phyloP scores from a whole-genome alignment of 1,140 invertebrate species.

The Euura saliciscinereae region DNA sequence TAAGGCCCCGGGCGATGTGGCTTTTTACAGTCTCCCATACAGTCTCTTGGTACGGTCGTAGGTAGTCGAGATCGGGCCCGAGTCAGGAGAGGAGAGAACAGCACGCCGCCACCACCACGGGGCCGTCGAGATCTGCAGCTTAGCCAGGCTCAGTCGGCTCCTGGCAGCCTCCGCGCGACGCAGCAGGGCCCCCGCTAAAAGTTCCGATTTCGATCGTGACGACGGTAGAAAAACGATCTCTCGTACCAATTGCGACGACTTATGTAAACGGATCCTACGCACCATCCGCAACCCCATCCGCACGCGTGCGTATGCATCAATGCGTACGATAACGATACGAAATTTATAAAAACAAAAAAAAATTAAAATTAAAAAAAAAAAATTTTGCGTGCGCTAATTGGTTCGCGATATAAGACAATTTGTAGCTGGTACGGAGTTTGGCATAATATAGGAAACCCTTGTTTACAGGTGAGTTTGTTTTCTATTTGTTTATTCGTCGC shows the following conservation, averaged over 20 bases:
- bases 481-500: neutral
- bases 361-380: no score
- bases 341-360: no score
- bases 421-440: no score
- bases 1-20: conserved; percentile 53
- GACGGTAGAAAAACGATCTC: neutral
- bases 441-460: neutral
- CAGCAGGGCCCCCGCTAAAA: neutral
- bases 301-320: no score
- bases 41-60: conserved; percentile 37
- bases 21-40: conserved; percentile 47
- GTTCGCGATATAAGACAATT: no score
- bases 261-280: no score
- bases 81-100: neutral
- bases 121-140: conserved; percentile 6
- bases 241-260: no score
- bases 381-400: no score
- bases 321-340: no score
- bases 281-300: no score
- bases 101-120: conserved; percentile 5
- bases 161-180: conserved; percentile 5
- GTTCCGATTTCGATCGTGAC: neutral
- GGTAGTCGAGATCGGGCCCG: conserved; percentile 41
- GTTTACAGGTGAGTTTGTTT: neutral
- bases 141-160: conserved; percentile 4